Evolutionary conservation across 2,113 vertebrate genomes (phyloP), one percentile per base, ranked within the genome.

Genomic region (Amblyopsis rosae): DNA sequence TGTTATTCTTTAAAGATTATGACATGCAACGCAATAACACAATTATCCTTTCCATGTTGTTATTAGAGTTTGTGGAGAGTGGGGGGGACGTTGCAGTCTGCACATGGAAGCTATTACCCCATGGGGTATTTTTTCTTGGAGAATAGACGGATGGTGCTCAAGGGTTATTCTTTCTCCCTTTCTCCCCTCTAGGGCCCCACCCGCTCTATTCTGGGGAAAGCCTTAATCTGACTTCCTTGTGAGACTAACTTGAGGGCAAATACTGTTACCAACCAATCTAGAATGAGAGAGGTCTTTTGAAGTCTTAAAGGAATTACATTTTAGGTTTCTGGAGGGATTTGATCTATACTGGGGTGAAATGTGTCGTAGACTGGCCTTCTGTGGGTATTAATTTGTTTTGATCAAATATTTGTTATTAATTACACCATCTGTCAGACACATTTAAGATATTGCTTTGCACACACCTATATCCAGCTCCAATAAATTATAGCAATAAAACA

Each of bases 31-130:
- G 63, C 64, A 85, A 88, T 87, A 86, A 89, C 72, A 75, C 65
- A n/a, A 70, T 75, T 81, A 63, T 26, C 81, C 81, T 86, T 80
- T 82, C 67, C 19, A 12, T 80, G 81, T 81, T 85, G 76, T 85
- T 89, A 81, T 83, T 87, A 75, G 58, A 85, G 75, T 85, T 75
- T 88, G 75, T 89, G 85, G 84, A 62, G 73, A 70, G 75, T 76
- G 72, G 49, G 53, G 46, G 63, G 63, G 68, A 69, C 26, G 2
- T 26, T 26, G 26, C 26, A 26, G 26, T 80, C 26, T 73, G 73
- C 91, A 91, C 65, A 87, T 91, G 89, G 87, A 90, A 88, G 79
- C 82, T 70, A 92, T 92, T 91, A 89, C 65, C 61, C 70, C 19
- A 45, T 77, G 82, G 84, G 26, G 81, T 72, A 80, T 79, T 85